Conservation (phyloP, 2,797 vertebrate species). For the Sebastes itinus region DNA sequence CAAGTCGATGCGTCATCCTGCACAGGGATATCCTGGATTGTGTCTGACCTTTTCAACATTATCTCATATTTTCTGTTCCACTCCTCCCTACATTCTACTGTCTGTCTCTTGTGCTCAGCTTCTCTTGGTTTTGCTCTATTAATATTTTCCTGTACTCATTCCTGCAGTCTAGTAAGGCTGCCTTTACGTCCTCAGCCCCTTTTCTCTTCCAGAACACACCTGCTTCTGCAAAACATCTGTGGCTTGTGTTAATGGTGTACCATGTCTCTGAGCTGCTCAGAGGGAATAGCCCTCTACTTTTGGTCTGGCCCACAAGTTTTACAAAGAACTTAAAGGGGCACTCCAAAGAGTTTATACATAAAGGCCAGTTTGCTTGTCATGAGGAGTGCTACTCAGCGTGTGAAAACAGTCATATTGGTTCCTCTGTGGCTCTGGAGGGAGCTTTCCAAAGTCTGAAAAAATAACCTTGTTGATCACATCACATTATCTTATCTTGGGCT, state of each 20-base stretch:
- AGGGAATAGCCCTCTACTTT: background rate
- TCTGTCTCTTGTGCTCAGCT: background rate
- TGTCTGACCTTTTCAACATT: background rate
- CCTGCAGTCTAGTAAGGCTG: background rate
- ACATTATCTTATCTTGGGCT: background rate
- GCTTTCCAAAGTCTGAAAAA: background rate
- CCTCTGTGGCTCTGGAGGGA: background rate
- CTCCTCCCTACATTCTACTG: background rate
- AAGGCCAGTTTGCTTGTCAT: background rate
- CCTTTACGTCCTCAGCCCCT: background rate
- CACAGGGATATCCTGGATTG: constrained; percentile 41
- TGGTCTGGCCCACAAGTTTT: background rate
- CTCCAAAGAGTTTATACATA: background rate
- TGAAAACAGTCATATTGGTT: background rate
- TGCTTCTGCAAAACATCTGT: background rate
- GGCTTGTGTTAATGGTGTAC: background rate
- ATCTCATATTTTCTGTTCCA: background rate
- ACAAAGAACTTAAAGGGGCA: background rate
- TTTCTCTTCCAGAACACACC: background rate
- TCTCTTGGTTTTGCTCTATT: background rate
- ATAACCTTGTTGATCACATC: background rate
- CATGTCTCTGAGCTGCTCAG: constrained; percentile 10
- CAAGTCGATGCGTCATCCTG: constrained; percentile 37
- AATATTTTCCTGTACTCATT: background rate
- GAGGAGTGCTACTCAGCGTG: background rate